Percentiles rank a stretch among this genome's conserved stretches.
Conservation (phyloP, 1,140 invertebrate genomes). For the Coenobita brevimanus region DNA sequence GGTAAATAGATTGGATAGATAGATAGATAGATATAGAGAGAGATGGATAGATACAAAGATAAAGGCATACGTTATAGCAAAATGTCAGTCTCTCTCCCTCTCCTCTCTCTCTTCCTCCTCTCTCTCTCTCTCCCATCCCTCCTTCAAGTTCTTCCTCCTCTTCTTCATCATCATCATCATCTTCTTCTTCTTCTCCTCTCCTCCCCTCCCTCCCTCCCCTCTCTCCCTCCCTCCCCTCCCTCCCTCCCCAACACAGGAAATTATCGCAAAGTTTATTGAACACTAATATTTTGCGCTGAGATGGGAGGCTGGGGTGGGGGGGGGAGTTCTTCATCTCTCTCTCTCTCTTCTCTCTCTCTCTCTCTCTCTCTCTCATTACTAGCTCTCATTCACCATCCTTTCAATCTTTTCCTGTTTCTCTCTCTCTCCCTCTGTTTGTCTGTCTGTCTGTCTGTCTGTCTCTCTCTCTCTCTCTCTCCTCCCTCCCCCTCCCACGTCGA, state of each 20-base stretch:
- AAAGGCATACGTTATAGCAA: neutral
- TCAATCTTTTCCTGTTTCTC: neutral
- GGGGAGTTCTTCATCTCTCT: too few relatives aligned
- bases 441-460: neutral
- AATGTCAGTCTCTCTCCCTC: neutral
- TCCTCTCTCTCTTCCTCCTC: neutral
- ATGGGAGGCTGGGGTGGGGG: too few relatives aligned
- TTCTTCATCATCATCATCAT: neutral
- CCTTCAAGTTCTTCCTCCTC: neutral
- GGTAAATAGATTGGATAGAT: neutral
- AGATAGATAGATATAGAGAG: neutral
- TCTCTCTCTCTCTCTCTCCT: neutral
- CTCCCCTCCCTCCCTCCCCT: neutral
- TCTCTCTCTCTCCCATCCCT: neutral
- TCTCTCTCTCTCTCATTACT: neutral
- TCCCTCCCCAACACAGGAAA: neutral
- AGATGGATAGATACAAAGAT: neutral
- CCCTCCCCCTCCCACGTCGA: neutral
- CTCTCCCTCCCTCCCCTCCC: neutral
- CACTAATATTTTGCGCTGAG: too few relatives aligned
- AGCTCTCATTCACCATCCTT: neutral
- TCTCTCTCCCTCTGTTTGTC: neutral
- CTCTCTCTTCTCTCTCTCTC: neutral
- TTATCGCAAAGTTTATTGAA: too few relatives aligned
- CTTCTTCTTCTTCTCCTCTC: slow-evolving; percentile 4